Base-by-base conservation (phyloP, 2,113 vertebrate genomes). In the Mesembrinibis cayennensis region DNA sequence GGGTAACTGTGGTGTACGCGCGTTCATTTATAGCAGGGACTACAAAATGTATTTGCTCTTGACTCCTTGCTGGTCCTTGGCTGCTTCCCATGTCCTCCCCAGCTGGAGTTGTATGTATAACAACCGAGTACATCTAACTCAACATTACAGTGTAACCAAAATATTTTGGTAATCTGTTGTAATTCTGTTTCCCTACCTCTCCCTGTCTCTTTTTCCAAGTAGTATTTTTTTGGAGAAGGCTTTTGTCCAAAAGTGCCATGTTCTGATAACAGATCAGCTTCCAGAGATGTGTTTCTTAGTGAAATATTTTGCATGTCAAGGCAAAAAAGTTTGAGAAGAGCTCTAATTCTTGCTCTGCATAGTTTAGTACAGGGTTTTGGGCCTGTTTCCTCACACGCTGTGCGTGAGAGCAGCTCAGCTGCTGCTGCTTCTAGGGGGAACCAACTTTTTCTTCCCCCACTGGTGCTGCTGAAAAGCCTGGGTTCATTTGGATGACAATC, bases 301-400 rank as follows among this genome's bases (percentile, higher is more conserved):
- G 50, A 52, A 82, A 27, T 44, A 36, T 25, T 44, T n/a, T 14
- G 8, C 7, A 7, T 44, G 10, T 23, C 49, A 32, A 55, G 36
- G 55, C 34, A 16, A 4, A 1, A 16, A 4, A 1, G 20, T 16
- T 82, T 47, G 44, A 59, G 34, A 36, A 16, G 10, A 80, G 16
- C 40, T 53, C 26, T 7, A 53, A 22, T 42, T 76, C 30, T 85
- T 65, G 21, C 50, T 53, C 30, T 71, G 25, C 3, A 2, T 32
- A 27, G 22, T 4, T 53, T 45, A 23, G 20, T 25, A 5, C 4
- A 5, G 27, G 26, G 3, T 10, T 69, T 74, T 9, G 34, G 38
- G 15, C 9, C 13, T 0, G 0, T n/a, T 52, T 34, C 21, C 2
- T 49, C 11, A 11, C 1, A 0, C 26, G 16, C n/a, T 36, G 47